A percentile compares a stretch with the other conserved stretches of the same genome.
phyloP scores from a whole-genome alignment of 2,888 invertebrate species.

The Volucella inanis region DNA sequence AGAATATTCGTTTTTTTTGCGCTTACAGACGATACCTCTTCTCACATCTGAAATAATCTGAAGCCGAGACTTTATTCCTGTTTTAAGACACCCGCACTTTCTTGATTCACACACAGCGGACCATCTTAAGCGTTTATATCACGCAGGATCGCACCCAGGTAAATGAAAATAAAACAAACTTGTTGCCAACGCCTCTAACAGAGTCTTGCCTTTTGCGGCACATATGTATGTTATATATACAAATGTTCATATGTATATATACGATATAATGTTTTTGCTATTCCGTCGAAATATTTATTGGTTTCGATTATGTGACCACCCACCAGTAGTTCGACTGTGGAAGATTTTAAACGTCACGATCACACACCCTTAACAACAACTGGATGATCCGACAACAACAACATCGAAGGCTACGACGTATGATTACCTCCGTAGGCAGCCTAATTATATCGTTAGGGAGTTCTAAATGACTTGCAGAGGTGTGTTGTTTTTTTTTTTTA shows the following conservation, averaged over 20 bases:
- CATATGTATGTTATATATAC: conserved; percentile 7
- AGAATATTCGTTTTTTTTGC: not conserved
- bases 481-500: conserved; percentile 41
- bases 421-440: conserved; percentile 67
- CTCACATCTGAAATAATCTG: conserved; percentile 40
- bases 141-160: conserved; percentile 62
- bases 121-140: conserved; percentile 33
- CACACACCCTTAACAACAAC: conserved; percentile 67
- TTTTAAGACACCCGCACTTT: conserved; percentile 54
- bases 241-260: conserved; percentile 16
- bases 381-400: conserved; percentile 23
- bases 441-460: conserved; percentile 74
- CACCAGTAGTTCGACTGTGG: conserved; percentile 54
- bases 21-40: conserved; percentile 20
- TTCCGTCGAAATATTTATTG: conserved; percentile 63
- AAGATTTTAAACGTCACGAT: conserved; percentile 69
- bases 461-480: conserved; percentile 72
- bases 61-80: conserved; percentile 49
- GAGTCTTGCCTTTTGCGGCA: conserved; percentile 53
- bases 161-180: conserved; percentile 67
- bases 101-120: conserved; percentile 21
- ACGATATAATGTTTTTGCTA: not conserved
- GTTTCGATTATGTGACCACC: conserved; percentile 71
- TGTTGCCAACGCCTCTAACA: conserved; percentile 70
- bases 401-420: conserved; percentile 29